A percentile compares a stretch with the other conserved stretches of the same genome.
Conservation (phyloP, 2,113 vertebrate genomes). For the Noctilio leporinus region DNA sequence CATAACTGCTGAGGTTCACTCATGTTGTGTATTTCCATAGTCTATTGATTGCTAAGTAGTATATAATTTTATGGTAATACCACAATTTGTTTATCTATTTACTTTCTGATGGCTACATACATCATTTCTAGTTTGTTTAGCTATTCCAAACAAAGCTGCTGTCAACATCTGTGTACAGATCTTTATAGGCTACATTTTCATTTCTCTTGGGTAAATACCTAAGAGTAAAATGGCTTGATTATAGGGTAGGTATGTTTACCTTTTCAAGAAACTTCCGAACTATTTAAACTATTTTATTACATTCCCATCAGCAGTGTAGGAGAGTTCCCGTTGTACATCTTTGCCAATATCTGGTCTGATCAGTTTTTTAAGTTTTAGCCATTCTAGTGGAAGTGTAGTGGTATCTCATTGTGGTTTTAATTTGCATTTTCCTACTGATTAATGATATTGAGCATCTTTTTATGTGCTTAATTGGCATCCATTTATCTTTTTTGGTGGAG, state of each 20-base stretch:
- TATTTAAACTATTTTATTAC: not conserved
- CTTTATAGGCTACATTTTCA: not conserved
- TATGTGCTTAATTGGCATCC: not conserved
- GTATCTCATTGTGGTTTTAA: not conserved
- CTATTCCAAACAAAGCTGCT: not conserved
- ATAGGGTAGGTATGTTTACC: not conserved
- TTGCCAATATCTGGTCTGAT: not conserved
- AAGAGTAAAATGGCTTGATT: not conserved
- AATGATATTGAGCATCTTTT: not conserved
- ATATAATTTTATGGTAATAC: not conserved
- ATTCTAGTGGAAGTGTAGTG: not conserved
- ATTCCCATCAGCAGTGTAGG: not conserved
- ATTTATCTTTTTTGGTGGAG: not conserved
- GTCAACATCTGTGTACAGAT: not conserved
- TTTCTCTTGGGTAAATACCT: not conserved
- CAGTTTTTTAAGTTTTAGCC: not conserved
- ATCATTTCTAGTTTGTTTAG: not conserved
- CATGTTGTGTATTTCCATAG: not conserved
- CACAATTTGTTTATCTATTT: not conserved
- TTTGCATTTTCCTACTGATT: not conserved
- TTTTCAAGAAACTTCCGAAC: not conserved
- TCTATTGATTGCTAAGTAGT: not conserved
- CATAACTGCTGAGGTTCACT: not conserved
- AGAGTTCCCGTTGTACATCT: not conserved
- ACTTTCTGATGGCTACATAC: not conserved